Evolutionary conservation across 2,888 invertebrate species (phyloP), one percentile per base, ranked within the genome.

Genomic region (Oligia strigilis): DNA sequence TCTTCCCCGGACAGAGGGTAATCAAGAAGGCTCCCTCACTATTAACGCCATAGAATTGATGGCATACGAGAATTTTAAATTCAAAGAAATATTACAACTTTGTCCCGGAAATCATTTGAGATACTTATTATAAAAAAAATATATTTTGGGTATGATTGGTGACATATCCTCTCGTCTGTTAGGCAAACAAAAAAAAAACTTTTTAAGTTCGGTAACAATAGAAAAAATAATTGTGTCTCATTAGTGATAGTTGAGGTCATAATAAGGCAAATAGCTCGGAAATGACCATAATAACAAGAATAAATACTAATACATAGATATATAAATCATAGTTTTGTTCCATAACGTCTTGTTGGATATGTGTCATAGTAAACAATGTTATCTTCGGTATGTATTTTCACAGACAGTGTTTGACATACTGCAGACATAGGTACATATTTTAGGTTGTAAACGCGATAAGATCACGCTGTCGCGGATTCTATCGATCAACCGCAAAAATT

Each of bases 391-490:
- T 8, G 70, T 81, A 36, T 77, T 65, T 49, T 72, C 65, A 70
- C 72, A 69, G 60, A 65, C 71, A 75, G n/a, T 81, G 72, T 82
- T 81, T 67, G 29, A 66, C 71, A 67, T 62, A 52, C 49, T 80
- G 62, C 66, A 66, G 55, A 58, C 17, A 73, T 49, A 29, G 29
- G 29, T 29, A 55, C 19, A 58, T 58, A 75, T 72, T 58, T 75
- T 46, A 43, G 72, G 36, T 23, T 23, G 40, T 81, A 62, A 69
- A 58, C 13, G 29, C 55, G 82, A 81, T 76, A 82, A 81, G 46
- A 72, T 55, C 23, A 29, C 36, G 52, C 4, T 49, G 40, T 14
- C 36, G n/a, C 52, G 13, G 52, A 60, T 46, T 75, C 11, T 81
- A 71, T 43, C 23, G 46, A 55, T 60, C 29, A 13, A 55, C 52